phyloP scores from a whole-genome alignment of 2,888 invertebrate species.

The Omphaloscelis lunosa region DNA sequence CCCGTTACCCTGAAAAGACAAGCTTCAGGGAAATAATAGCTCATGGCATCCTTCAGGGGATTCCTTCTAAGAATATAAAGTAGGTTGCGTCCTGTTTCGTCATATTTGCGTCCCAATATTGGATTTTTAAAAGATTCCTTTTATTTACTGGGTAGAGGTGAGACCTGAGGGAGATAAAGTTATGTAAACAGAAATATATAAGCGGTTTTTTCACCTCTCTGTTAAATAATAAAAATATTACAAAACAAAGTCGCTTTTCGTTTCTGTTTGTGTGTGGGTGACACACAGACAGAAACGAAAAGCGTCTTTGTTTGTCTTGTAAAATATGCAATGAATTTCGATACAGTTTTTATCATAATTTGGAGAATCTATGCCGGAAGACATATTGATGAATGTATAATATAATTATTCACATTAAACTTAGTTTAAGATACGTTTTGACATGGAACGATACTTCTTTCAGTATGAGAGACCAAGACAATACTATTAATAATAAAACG shows the following conservation, averaged over 20 bases:
- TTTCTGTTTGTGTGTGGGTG: background rate
- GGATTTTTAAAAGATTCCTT: slow-evolving; percentile 49
- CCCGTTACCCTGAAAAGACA: slow-evolving; percentile 36
- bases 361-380: too few relatives aligned
- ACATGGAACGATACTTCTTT: too few relatives aligned
- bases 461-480: background rate
- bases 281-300: too few relatives aligned
- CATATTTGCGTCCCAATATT: slow-evolving; percentile 47
- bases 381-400: too few relatives aligned
- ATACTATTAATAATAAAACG: too few relatives aligned
- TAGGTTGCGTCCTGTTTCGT: slow-evolving; percentile 37
- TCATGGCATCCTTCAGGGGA: slow-evolving; percentile 44
- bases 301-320: too few relatives aligned
- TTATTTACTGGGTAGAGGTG: slow-evolving; percentile 25
- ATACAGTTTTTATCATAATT: background rate
- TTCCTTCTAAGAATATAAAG: slow-evolving; percentile 55
- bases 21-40: slow-evolving; percentile 53
- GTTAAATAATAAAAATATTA: background rate
- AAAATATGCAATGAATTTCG: too few relatives aligned
- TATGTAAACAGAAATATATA: background rate
- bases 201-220: background rate
- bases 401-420: too few relatives aligned
- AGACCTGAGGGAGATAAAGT: background rate
- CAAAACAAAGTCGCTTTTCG: background rate
- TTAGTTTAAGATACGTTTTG: too few relatives aligned